Base-by-base conservation (phyloP, 2,113 vertebrate genomes). In the Aythya baeri region DNA sequence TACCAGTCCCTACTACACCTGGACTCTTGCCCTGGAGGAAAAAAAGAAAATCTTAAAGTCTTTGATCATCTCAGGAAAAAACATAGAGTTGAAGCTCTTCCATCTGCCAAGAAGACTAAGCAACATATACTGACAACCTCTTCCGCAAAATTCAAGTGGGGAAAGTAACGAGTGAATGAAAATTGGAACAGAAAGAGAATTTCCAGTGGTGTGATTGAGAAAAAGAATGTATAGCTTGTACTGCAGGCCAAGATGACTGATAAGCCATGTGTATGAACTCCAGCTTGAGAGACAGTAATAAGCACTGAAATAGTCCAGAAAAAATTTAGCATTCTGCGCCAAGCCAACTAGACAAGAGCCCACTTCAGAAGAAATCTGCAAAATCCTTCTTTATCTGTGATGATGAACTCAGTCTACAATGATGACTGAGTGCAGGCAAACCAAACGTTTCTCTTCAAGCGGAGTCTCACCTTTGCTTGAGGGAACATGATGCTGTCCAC, bases 141-240 rank as follows among this genome's bases (percentile, higher is more conserved):
- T 86, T 89, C 50, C n/a, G 66, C 17, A 77, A 89, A 84, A 81
- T 44, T 22, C 73, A 86, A 66, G 15, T 7, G 49, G 7, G 21
- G n/a, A 75, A 4, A 84, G 18, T 72, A 95, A 78, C n/a, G 74
- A 92, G 93, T 73, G 58, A 92, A 96, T 62, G 62, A 91, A 92
- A 75, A 75, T 61, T 84, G 76, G 83, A 91, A 82, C 9, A 73
- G 54, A 38, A 79, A 65, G 55, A 52, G 26, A 88, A 82, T 93
- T 95, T 91, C 86, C 88, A 92, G 62, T 32, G 67, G 32, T 0
- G 0, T 72, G 82, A 71, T 14, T 26, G 77, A 91, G 58, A 65
- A 88, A 49, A 94, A 65, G 66, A 92, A 89, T 43, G 59, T 49
- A 3, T 2, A 74, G 62, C 59, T 93, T 31, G 34, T 79, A 57